A percentile compares a stretch with the other conserved stretches of the same genome.
Conservation (phyloP, 1,140 invertebrate genomes). For the Lepidostoma basale region DNA sequence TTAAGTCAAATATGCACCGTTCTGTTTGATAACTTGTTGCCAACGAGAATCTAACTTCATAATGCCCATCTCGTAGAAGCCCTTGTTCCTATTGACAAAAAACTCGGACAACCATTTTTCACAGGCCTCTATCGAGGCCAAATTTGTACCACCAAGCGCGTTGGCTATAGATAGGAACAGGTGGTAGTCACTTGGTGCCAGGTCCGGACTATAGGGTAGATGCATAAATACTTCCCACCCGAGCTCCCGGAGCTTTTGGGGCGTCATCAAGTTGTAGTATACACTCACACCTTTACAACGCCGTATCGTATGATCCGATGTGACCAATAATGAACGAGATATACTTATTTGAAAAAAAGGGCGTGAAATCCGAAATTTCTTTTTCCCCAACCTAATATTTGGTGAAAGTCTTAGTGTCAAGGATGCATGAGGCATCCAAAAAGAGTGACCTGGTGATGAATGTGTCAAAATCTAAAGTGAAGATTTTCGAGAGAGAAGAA, state of each 20-base stretch:
- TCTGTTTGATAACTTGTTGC: slow-evolving; percentile 1
- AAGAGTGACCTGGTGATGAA: too few species aligned
- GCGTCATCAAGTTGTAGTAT: background rate
- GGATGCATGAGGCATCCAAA: too few species aligned
- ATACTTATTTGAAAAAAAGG: slow-evolving; percentile 22
- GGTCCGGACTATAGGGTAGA: background rate
- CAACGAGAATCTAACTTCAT: background rate
- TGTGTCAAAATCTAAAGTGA: too few species aligned
- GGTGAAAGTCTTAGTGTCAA: too few species aligned
- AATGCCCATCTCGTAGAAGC: background rate
- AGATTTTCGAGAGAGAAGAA: too few species aligned
- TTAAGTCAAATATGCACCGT: too few species aligned
- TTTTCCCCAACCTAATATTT: background rate
- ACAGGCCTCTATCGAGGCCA: background rate
- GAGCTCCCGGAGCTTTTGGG: background rate
- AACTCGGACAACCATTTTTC: slow-evolving; percentile 1
- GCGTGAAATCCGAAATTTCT: background rate
- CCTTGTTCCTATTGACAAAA: background rate
- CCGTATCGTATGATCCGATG: background rate
- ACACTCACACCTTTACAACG: slow-evolving; percentile 2
- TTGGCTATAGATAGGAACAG: background rate
- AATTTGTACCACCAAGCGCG: background rate
- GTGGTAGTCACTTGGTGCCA: slow-evolving; percentile 4
- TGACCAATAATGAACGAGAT: background rate
- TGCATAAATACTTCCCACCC: background rate